A percentile compares a stretch with the other conserved stretches of the same genome.
phyloP scores from a whole-genome alignment of 2,113 vertebrate species.

The Urocitellus parryii region DNA sequence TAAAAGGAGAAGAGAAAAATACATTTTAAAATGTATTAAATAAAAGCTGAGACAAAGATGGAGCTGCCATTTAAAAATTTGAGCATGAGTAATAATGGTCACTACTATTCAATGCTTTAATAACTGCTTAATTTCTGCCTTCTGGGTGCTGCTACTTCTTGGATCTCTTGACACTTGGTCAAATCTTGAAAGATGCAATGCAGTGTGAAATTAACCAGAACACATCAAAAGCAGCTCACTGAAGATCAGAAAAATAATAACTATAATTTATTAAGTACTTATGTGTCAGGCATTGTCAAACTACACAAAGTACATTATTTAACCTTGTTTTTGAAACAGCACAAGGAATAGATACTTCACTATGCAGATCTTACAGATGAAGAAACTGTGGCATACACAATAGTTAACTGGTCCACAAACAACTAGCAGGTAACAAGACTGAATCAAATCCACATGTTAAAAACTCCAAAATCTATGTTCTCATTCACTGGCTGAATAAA shows the following conservation, averaged over 20 bases:
- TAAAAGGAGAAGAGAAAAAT: conserved; percentile 37
- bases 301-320: background rate
- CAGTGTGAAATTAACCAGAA: background rate
- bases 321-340: conserved; percentile 24
- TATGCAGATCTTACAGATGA: conserved; percentile 4
- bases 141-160: background rate
- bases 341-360: background rate
- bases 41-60: conserved; percentile 39
- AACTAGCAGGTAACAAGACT: background rate
- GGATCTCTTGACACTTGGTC: background rate
- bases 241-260: background rate
- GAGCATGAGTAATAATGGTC: conserved; percentile 13
- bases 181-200: conserved; percentile 26
- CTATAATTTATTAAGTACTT: background rate
- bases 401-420: conserved; percentile 5
- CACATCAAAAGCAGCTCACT: background rate
- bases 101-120: background rate
- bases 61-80: background rate
- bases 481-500: background rate
- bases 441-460: conserved; percentile 25
- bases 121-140: conserved; percentile 31
- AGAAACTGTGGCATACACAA: conserved; percentile 16
- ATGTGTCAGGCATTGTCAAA: background rate
- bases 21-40: conserved; percentile 48
- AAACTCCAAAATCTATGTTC: background rate